Conservation (phyloP, 2,113 vertebrate species). For the Myotis lucifugus region DNA sequence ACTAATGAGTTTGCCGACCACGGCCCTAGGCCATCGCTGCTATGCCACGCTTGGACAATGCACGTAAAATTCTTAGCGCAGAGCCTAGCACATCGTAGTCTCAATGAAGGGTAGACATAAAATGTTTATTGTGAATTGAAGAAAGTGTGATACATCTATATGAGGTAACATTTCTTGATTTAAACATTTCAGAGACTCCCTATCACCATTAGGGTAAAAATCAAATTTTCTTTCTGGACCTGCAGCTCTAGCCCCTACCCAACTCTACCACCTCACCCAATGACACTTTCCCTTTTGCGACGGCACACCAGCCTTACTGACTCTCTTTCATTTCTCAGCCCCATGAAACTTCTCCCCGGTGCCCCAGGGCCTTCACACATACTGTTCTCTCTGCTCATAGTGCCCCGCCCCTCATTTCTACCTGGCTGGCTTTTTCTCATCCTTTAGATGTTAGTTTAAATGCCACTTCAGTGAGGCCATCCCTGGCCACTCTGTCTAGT, state of each 20-base stretch:
- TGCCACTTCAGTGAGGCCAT: neutral
- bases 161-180: neutral
- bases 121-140: neutral
- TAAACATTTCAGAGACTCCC: neutral
- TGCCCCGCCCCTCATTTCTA: neutral
- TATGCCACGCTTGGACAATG: neutral
- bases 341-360: neutral
- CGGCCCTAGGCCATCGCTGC: neutral
- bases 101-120: neutral
- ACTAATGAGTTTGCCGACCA: no score
- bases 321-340: neutral
- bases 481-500: no score
- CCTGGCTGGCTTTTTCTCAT: neutral
- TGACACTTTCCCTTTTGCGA: neutral
- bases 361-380: neutral
- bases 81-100: neutral
- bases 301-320: no score
- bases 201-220: neutral
- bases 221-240: neutral
- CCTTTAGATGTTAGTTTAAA: neutral
- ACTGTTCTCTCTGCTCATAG: neutral
- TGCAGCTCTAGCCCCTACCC: neutral
- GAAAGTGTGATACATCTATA: neutral
- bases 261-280: neutral
- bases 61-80: neutral